A percentile compares a stretch with the other conserved stretches of the same genome.
These are phyloP conservation scores for Smittia sp. DNA, from an alignment of 2,888 invertebrate genomes.

Conservation along the genomic window DNA sequence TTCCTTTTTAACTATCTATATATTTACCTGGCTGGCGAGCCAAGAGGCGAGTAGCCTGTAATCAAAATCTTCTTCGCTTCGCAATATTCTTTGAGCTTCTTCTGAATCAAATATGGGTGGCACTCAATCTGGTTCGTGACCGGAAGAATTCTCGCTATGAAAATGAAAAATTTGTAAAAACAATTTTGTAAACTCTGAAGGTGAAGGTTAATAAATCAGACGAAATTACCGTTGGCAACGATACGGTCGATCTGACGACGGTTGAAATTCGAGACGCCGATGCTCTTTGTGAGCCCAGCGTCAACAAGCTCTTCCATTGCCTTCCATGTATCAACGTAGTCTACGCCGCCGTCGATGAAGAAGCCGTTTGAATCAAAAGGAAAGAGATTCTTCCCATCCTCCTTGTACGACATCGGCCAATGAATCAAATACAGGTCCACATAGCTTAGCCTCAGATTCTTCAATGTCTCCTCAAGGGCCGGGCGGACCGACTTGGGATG, in stretches of 20 bases:
- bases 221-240: conserved; percentile 54
- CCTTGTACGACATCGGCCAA: conserved; percentile 86
- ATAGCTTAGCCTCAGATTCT: conserved; percentile 71
- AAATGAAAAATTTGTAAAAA: no score
- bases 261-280: conserved; percentile 77
- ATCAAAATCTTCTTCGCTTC: conserved; percentile 60
- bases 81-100: conserved; percentile 64
- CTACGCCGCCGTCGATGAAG: conserved; percentile 62
- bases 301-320: conserved; percentile 69
- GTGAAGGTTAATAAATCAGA: no score
- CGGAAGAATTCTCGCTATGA: conserved; percentile 57
- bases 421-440: conserved; percentile 87
- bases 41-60: conserved; percentile 75
- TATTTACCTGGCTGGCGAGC: conserved; percentile 57
- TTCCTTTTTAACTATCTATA: neutral
- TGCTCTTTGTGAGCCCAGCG: conserved; percentile 64
- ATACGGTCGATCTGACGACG: conserved; percentile 62
- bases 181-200: no score
- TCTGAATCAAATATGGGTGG: conserved; percentile 69
- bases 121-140: conserved; percentile 69
- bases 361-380: conserved; percentile 62
- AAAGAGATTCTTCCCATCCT: conserved; percentile 64
- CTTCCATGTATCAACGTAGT: conserved; percentile 72
- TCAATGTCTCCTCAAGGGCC: conserved; percentile 66
- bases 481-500: conserved; percentile 70